Percentiles rank a stretch among this genome's conserved stretches.
Evolutionary conservation across 2,888 invertebrate genomes (phyloP).

Genomic region (Abrostola tripartita): DNA sequence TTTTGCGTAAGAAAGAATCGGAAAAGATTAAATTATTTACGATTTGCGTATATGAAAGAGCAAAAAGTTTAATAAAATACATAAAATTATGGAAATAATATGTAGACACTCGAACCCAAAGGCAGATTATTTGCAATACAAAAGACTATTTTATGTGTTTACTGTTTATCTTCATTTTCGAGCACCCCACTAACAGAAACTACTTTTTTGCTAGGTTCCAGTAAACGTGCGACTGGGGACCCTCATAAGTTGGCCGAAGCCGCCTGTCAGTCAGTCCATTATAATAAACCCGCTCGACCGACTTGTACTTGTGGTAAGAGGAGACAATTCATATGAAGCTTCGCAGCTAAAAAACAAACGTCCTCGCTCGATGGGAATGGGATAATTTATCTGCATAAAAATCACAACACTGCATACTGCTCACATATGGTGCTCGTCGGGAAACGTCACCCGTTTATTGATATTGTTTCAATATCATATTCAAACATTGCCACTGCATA

Average conservation of each 20-base stretch:
- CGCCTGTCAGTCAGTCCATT: constrained; percentile 28
- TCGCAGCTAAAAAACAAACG: constrained; percentile 9
- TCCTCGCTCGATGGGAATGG: constrained; percentile 2
- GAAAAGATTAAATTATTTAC: constrained; percentile 5
- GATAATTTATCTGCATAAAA: constrained; percentile 47
- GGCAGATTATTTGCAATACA: constrained; percentile 40
- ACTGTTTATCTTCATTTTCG: constrained; percentile 40
- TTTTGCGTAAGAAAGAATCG: not conserved
- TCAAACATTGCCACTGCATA: constrained; percentile 42
- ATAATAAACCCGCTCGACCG: constrained; percentile 19
- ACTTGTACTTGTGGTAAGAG: constrained; percentile 17
- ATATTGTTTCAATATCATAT: constrained; percentile 52
- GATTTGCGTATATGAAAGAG: constrained; percentile 9
- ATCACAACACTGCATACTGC: constrained; percentile 24
- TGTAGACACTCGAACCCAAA: constrained; percentile 12
- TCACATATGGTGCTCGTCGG: constrained; percentile 37
- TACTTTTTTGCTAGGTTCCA: constrained; percentile 16
- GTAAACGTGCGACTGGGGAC: constrained; percentile 13
- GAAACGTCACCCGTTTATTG: constrained; percentile 47
- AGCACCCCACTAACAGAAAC: constrained; percentile 6
- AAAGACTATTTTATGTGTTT: constrained; percentile 35
- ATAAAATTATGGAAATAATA: constrained; percentile 39
- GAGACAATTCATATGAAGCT: constrained; percentile 11
- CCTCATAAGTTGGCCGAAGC: constrained; percentile 17
- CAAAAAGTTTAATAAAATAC: constrained; percentile 26